Percentiles rank a stretch among this genome's conserved stretches.
phyloP scores from a whole-genome alignment of 2,797 vertebrate species.

The Dipus sagitta region DNA sequence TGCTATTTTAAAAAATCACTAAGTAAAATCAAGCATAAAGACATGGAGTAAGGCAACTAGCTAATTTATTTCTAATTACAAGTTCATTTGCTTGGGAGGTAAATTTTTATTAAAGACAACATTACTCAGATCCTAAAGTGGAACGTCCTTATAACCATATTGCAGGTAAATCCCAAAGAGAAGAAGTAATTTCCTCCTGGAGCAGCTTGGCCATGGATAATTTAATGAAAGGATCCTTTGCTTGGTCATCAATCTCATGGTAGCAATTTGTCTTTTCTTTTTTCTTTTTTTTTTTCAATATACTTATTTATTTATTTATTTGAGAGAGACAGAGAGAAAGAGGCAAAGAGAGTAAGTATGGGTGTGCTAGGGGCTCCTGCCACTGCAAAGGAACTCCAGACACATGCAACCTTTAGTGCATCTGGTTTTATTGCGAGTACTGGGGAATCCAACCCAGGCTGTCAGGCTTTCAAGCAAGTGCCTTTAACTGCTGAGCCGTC shows the following conservation, averaged over 20 bases:
- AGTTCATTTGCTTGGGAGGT: not conserved
- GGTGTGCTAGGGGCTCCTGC: no score
- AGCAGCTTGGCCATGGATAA: not conserved
- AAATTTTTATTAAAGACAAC: constrained; percentile 5
- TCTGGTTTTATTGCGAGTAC: no score
- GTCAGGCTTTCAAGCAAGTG: no score
- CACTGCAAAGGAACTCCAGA: no score
- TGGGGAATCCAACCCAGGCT: no score
- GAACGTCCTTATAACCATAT: not conserved
- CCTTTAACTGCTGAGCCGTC: no score
- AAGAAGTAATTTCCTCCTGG: not conserved
- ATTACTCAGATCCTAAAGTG: not conserved
- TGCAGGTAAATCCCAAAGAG: not conserved
- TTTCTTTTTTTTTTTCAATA: no score
- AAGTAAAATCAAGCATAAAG: not conserved
- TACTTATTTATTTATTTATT: no score
- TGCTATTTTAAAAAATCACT: not conserved
- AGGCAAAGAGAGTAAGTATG: no score
- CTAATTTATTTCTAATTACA: constrained; percentile 45
- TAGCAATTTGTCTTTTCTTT: no score
- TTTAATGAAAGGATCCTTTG: not conserved
- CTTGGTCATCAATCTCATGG: not conserved
- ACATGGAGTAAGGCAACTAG: not conserved
- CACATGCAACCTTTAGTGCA: no score
- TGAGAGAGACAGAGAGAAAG: no score